phyloP scores from a whole-genome alignment of 2,113 vertebrate genomes.

The Pterocles gutturalis region DNA sequence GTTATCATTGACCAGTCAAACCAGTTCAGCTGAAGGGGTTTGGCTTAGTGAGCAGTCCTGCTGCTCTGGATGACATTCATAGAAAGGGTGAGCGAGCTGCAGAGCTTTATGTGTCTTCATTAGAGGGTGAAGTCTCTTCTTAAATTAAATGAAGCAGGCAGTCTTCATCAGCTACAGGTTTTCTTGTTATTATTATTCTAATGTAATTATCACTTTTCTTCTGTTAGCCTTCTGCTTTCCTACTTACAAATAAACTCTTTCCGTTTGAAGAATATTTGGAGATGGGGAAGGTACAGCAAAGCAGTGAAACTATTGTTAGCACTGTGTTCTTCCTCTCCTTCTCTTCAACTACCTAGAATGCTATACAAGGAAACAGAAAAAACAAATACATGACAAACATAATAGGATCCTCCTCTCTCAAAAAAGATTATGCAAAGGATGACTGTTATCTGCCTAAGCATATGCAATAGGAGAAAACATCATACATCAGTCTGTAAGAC shows the following conservation, averaged over 20 bases:
- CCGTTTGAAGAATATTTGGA: constrained; percentile 59
- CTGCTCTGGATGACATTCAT: not conserved
- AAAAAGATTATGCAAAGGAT: not conserved
- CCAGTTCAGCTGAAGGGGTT: not conserved
- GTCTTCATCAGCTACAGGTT: constrained; percentile 36
- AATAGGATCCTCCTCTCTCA: not conserved
- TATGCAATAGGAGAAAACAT: not conserved
- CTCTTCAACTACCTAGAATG: not conserved
- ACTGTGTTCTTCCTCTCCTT: not conserved
- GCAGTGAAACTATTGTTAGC: not conserved
- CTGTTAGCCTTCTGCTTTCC: constrained; percentile 47
- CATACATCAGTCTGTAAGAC: not conserved
- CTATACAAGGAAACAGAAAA: not conserved
- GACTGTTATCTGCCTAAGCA: not conserved
- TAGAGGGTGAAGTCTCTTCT: constrained; percentile 35
- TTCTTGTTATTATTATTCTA: constrained; percentile 63
- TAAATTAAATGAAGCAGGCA: constrained; percentile 41
- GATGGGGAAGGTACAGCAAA: constrained; percentile 1
- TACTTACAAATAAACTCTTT: constrained; percentile 50
- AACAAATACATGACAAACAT: not conserved
- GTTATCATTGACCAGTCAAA: constrained; percentile 11
- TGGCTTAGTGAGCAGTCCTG: constrained; percentile 4
- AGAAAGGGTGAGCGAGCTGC: not conserved
- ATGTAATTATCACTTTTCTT: constrained; percentile 61
- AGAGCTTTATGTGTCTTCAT: constrained; percentile 27